phyloP scores from a whole-genome alignment of 2,113 vertebrate species.

The Phylloscopus whistleri region DNA sequence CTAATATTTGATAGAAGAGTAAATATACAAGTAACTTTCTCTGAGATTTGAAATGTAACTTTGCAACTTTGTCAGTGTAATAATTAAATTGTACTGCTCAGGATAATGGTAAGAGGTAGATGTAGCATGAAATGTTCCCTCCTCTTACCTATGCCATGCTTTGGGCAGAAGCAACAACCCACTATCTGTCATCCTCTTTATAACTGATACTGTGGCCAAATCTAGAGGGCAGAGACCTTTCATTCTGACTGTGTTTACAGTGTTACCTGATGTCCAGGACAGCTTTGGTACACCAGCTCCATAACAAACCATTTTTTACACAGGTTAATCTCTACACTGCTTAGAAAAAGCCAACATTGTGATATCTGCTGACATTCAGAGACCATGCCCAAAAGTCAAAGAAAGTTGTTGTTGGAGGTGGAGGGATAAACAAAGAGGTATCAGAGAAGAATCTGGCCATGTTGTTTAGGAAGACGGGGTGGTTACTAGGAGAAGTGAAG shows the following conservation, averaged over 20 bases:
- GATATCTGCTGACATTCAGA: not conserved
- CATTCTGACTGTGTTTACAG: not conserved
- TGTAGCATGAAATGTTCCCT: not conserved
- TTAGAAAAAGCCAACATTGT: not conserved
- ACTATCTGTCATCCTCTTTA: not conserved
- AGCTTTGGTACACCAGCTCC: not conserved
- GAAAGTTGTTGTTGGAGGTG: not conserved
- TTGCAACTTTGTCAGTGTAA: not conserved
- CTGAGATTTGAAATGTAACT: not conserved
- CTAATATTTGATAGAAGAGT: not conserved
- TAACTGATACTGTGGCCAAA: not conserved
- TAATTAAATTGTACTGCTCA: not conserved
- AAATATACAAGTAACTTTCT: not conserved
- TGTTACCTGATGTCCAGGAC: not conserved
- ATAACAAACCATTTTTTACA: not conserved
- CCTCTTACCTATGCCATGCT: not conserved
- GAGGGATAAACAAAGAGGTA: not conserved
- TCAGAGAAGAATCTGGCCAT: not conserved
- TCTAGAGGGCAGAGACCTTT: not conserved
- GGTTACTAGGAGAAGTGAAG: not conserved
- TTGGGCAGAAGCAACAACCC: not conserved
- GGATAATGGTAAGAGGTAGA: not conserved
- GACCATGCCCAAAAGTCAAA: not conserved
- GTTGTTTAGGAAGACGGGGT: not conserved
- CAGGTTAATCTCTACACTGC: not conserved